A percentile compares a stretch with the other conserved stretches of the same genome.
Evolutionary conservation across 2,888 invertebrate species (phyloP).

Genomic region (Agonum fuliginosum): DNA sequence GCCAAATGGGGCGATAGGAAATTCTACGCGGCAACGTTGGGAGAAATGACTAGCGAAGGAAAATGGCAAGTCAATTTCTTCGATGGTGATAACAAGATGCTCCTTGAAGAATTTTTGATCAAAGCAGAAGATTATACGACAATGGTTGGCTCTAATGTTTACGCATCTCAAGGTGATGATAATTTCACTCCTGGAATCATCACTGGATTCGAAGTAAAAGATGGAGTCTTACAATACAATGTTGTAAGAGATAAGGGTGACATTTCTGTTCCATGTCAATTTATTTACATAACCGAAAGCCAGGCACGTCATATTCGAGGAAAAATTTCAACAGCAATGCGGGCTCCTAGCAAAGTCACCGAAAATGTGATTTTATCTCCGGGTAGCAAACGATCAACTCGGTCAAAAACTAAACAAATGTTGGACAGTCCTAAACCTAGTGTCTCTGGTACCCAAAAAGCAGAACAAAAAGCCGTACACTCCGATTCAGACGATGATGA

Average conservation of each 20-base stretch:
- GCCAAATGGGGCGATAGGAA: slow-evolving; percentile 82
- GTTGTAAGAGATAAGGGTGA: slow-evolving; percentile 55
- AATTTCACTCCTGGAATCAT: slow-evolving; percentile 75
- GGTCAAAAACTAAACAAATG: slow-evolving; percentile 72
- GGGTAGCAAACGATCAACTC: slow-evolving; percentile 71
- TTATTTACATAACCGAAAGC: slow-evolving; percentile 75
- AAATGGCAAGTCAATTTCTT: slow-evolving; percentile 80
- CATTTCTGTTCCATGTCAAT: slow-evolving; percentile 53
- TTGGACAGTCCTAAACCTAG: slow-evolving; percentile 75
- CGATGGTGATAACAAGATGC: slow-evolving; percentile 77
- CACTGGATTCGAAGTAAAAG: slow-evolving; percentile 65
- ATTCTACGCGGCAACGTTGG: slow-evolving; percentile 80
- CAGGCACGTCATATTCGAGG: slow-evolving; percentile 71
- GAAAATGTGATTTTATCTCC: slow-evolving; percentile 74
- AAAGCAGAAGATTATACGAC: slow-evolving; percentile 71
- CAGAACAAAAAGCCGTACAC: background rate
- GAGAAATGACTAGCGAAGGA: slow-evolving; percentile 75
- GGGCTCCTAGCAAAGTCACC: slow-evolving; percentile 44
- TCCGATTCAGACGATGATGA: slow-evolving; percentile 59
- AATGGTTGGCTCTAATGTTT: slow-evolving; percentile 75
- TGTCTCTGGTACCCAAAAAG: slow-evolving; percentile 71
- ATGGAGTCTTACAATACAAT: slow-evolving; percentile 43
- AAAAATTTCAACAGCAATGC: slow-evolving; percentile 63
- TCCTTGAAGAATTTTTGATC: slow-evolving; percentile 79
- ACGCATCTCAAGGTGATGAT: slow-evolving; percentile 75